Conservation (phyloP, 2,113 vertebrate genomes). For the Ageneiosus marmoratus region DNA sequence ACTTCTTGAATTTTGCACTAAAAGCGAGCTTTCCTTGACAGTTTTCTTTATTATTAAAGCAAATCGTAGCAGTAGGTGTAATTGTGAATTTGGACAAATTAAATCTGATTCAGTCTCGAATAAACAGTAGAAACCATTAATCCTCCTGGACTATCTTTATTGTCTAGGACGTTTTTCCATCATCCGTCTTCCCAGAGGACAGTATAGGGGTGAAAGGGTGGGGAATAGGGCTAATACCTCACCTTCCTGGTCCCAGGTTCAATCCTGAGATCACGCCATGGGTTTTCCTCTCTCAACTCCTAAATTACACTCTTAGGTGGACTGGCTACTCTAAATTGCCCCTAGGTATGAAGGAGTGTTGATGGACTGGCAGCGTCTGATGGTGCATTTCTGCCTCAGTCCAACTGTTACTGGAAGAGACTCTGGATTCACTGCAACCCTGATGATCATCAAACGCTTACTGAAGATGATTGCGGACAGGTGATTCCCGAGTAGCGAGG, state of each 20-base stretch:
- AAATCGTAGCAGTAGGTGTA: background rate
- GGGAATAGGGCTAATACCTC: background rate
- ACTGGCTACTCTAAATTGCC: background rate
- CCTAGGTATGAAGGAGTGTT: background rate
- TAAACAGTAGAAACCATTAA: background rate
- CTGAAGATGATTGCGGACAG: background rate
- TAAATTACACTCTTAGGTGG: background rate
- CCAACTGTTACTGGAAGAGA: background rate
- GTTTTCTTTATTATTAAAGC: too few relatives aligned
- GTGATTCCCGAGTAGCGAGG: background rate
- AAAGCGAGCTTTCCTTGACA: background rate
- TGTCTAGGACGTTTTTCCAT: background rate
- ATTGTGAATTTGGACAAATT: background rate
- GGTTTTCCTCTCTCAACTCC: background rate
- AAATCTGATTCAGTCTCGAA: background rate
- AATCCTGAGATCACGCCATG: background rate
- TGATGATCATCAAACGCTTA: background rate
- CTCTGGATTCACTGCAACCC: background rate
- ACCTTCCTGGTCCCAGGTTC: background rate
- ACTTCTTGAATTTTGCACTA: background rate
- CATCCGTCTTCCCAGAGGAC: background rate
- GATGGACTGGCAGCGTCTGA: background rate
- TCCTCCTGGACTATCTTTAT: background rate
- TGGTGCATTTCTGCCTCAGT: background rate
- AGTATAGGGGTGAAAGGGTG: background rate